Evolutionary conservation across 1,140 invertebrate genomes (phyloP).

Genomic region (Kradibia gibbosae): DNA sequence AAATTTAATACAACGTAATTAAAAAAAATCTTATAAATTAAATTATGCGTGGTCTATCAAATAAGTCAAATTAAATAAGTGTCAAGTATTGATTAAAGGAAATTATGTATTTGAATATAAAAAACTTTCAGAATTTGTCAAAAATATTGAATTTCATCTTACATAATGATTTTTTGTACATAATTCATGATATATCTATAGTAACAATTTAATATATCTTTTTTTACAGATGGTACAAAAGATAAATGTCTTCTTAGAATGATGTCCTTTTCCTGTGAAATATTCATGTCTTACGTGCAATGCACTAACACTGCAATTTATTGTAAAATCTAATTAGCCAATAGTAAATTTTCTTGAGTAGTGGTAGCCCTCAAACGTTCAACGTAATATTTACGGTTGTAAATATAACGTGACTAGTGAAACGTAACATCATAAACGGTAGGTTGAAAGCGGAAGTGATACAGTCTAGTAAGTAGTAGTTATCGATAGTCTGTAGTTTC

Average conservation of each 20-base stretch:
- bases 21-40: no score
- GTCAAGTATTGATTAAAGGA: no score
- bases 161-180: no score
- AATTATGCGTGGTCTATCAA: no score
- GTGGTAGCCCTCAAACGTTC: neutral
- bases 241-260: constrained; percentile 33
- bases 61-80: no score
- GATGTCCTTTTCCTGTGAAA: neutral
- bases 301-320: neutral
- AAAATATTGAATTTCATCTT: no score
- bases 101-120: no score
- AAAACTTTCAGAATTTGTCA: no score
- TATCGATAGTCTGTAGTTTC: constrained; percentile 60
- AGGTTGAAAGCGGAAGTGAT: constrained; percentile 59
- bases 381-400: neutral
- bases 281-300: neutral
- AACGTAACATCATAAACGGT: constrained; percentile 58
- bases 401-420: constrained; percentile 43
- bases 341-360: constrained; percentile 25
- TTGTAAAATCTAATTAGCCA: constrained; percentile 27
- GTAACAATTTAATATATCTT: constrained; percentile 27
- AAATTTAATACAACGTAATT: no score
- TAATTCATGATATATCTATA: neutral
- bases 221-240: neutral
- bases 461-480: constrained; percentile 55